Conservation (phyloP, 2,113 vertebrate genomes). For the Lampris megalopsis region DNA sequence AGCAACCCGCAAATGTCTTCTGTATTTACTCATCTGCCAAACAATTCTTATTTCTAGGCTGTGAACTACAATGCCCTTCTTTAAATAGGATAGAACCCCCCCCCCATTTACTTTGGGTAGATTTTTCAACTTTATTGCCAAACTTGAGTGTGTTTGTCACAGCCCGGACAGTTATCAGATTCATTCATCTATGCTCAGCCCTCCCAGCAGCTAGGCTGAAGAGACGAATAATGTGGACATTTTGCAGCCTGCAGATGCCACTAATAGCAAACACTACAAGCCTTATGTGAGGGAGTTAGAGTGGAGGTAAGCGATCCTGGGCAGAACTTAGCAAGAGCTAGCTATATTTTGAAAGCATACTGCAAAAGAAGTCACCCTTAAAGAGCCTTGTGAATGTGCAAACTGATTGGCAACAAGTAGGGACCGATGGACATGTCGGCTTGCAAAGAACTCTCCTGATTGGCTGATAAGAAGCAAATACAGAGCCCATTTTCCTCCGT, state of each 20-base stretch:
- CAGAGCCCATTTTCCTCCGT: too few relatives aligned
- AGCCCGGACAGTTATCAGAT: neutral
- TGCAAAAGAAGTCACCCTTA: too few relatives aligned
- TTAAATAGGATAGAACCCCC: neutral
- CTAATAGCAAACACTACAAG: neutral
- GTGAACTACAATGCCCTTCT: conserved; percentile 7
- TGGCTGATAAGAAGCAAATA: too few relatives aligned
- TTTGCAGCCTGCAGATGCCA: conserved; percentile 2
- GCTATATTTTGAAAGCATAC: too few relatives aligned
- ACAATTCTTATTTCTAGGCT: conserved; percentile 6
- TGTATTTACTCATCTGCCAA: conserved; percentile 15
- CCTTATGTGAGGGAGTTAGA: too few relatives aligned
- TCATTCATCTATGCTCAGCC: neutral
- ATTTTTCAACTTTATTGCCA: neutral
- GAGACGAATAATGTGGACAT: conserved; percentile 2
- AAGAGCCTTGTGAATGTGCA: too few relatives aligned
- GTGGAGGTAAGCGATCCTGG: too few relatives aligned
- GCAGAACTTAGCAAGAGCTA: too few relatives aligned
- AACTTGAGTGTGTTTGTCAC: conserved; percentile 13
- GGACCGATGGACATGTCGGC: too few relatives aligned
- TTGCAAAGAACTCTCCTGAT: too few relatives aligned
- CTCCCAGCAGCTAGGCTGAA: conserved; percentile 9
- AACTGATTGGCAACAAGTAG: too few relatives aligned
- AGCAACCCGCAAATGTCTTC: neutral
- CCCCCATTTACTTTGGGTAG: neutral